Evolutionary conservation across 2,888 invertebrate genomes (phyloP).

Genomic region (Dryobota labecula): DNA sequence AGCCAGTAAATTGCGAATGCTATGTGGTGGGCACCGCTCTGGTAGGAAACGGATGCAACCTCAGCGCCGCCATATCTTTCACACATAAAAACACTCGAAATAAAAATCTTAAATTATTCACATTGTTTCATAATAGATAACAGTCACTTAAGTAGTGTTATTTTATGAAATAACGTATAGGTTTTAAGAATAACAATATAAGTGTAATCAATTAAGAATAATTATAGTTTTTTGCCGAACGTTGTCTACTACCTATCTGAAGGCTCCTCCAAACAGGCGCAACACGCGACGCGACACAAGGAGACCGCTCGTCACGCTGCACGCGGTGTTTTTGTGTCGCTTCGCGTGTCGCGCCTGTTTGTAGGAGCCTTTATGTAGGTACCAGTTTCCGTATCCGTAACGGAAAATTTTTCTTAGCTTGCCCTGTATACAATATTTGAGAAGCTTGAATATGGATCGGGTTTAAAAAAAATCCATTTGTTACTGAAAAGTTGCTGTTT

Average conservation of each 20-base stretch:
- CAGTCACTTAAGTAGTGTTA: slow-evolving; percentile 15
- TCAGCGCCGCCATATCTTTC: slow-evolving; percentile 44
- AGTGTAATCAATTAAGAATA: slow-evolving; percentile 15
- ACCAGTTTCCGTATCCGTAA: slow-evolving; percentile 6
- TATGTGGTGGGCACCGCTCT: not conserved
- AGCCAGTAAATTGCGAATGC: not conserved
- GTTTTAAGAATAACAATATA: slow-evolving; percentile 13
- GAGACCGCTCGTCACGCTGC: too few species aligned
- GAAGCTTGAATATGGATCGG: not conserved
- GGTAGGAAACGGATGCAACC: slow-evolving; percentile 57
- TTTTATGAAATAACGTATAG: slow-evolving; percentile 21
- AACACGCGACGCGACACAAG: too few species aligned
- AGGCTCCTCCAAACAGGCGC: too few species aligned
- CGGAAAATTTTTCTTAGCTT: not conserved
- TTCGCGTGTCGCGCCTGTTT: too few species aligned
- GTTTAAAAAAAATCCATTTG: not conserved
- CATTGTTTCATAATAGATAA: slow-evolving; percentile 24
- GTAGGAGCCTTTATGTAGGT: too few species aligned
- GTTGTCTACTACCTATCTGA: slow-evolving; percentile 21
- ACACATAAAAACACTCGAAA: not conserved
- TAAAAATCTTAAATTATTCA: slow-evolving; percentile 6
- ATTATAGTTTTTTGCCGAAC: not conserved
- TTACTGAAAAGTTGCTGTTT: not conserved
- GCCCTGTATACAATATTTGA: not conserved
- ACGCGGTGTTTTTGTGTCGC: too few species aligned